A percentile compares a stretch with the other conserved stretches of the same genome.
These are phyloP conservation scores for Aegotheles bennettii DNA, from an alignment of 2,113 vertebrate genomes.

Conservation along the genomic window DNA sequence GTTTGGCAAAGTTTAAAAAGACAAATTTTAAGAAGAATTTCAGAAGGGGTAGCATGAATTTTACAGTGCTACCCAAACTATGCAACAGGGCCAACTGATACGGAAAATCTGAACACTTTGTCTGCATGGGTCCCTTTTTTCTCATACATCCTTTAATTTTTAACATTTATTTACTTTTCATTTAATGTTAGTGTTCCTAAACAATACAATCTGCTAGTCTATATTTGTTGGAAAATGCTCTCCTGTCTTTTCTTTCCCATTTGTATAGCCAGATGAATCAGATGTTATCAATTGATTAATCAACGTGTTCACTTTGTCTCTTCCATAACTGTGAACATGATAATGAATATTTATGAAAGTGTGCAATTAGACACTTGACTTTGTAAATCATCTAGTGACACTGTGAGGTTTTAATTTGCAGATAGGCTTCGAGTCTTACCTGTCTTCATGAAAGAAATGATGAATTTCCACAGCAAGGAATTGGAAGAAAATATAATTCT, in stretches of 20 bases:
- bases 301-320: conserved; percentile 53
- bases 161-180: neutral
- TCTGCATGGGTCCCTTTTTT: neutral
- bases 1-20: neutral
- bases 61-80: neutral
- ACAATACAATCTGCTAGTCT: neutral
- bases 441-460: conserved; percentile 10
- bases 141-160: neutral
- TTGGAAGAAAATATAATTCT: neutral
- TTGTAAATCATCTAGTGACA: conserved; percentile 61
- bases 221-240: neutral
- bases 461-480: neutral
- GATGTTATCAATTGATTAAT: conserved; percentile 68
- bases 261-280: conserved; percentile 49
- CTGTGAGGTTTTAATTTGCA: conserved; percentile 20
- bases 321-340: conserved; percentile 48
- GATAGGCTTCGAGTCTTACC: conserved; percentile 21
- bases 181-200: neutral
- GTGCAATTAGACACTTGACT: conserved; percentile 65
- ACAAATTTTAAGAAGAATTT: neutral
- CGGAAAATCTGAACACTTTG: neutral
- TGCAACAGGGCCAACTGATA: neutral
- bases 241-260: conserved; percentile 1
- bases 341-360: conserved; percentile 70
- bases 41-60: neutral